phyloP scores from a whole-genome alignment of 64 coral and sea anemone genomes.

The Pocillopora damicornis region DNA sequence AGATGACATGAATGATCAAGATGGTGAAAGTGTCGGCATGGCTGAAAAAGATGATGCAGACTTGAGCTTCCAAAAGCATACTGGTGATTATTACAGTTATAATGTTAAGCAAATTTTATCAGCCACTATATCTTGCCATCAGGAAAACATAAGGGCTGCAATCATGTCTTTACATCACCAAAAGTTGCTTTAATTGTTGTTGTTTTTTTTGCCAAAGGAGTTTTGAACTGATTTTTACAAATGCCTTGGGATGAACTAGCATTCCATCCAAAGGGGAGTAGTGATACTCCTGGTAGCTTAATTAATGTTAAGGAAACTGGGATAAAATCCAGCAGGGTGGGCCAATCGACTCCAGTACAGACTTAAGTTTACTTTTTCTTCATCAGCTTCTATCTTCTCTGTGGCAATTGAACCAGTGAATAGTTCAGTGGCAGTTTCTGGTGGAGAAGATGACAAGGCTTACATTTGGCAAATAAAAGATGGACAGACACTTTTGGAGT shows the following conservation, averaged over 20 bases:
- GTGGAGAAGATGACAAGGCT: conserved; percentile 99
- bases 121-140: no score
- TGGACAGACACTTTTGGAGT: conserved; percentile 71
- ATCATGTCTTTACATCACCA: no score
- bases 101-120: background rate
- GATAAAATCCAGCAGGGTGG: background rate
- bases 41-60: conserved; percentile 75
- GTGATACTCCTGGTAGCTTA: no score
- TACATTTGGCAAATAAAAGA: conserved; percentile 87
- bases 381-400: conserved; percentile 85
- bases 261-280: no score
- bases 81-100: conserved; percentile 35
- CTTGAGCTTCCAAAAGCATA: conserved; percentile 67
- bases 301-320: no score
- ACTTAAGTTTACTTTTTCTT: background rate
- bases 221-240: no score
- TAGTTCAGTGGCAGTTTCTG: conserved; percentile 55
- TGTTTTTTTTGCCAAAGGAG: background rate
- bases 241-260: no score
- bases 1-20: conserved; percentile 45
- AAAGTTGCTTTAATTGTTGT: background rate
- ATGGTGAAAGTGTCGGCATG: conserved; percentile 63
- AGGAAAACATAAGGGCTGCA: no score
- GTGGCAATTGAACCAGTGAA: conserved; percentile 74
- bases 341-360: background rate